Evolutionary conservation across 2,888 invertebrate genomes (phyloP).

Genomic region (Liopterus haemorrhoidalis): DNA sequence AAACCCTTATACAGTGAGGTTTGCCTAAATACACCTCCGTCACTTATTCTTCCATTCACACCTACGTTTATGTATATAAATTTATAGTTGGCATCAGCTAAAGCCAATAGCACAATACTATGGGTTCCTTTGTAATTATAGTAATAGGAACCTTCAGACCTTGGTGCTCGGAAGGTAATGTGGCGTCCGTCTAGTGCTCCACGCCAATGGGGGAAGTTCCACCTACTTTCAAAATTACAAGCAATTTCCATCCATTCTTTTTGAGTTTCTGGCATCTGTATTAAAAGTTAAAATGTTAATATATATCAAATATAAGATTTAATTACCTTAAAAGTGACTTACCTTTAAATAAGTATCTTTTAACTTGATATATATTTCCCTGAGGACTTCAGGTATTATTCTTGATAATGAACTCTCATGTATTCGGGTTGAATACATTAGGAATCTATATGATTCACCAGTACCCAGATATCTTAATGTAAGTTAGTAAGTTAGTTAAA

Average conservation of each 20-base stretch:
- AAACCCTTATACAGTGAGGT: slow-evolving; percentile 14
- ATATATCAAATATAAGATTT: slow-evolving; percentile 1
- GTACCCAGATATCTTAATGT: slow-evolving; percentile 19
- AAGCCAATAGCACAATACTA: slow-evolving; percentile 17
- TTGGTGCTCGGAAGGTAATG: slow-evolving; percentile 26
- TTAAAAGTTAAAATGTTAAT: slow-evolving; percentile 5
- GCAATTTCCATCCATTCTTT: slow-evolving; percentile 32
- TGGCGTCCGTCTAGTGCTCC: slow-evolving; percentile 29
- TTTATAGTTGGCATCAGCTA: slow-evolving; percentile 19
- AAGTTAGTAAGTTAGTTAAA: too few species aligned
- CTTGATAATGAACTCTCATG: slow-evolving; percentile 29
- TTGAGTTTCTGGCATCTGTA: slow-evolving; percentile 27
- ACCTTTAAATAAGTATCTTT: slow-evolving; percentile 20
- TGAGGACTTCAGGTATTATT: slow-evolving; percentile 34
- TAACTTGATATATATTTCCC: slow-evolving; percentile 32
- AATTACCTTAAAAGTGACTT: too few species aligned
- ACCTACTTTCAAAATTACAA: slow-evolving; percentile 29
- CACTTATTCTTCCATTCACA: slow-evolving; percentile 23
- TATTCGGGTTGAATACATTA: slow-evolving; percentile 24
- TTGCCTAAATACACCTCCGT: slow-evolving; percentile 20
- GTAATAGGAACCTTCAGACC: slow-evolving; percentile 22
- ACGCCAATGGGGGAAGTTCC: slow-evolving; percentile 33
- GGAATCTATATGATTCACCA: slow-evolving; percentile 22
- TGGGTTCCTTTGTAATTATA: slow-evolving; percentile 27
- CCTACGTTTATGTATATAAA: slow-evolving; percentile 21